These are phyloP conservation scores for Phengaris arion DNA, from an alignment of 2,888 invertebrate species.

Conservation along the genomic window DNA sequence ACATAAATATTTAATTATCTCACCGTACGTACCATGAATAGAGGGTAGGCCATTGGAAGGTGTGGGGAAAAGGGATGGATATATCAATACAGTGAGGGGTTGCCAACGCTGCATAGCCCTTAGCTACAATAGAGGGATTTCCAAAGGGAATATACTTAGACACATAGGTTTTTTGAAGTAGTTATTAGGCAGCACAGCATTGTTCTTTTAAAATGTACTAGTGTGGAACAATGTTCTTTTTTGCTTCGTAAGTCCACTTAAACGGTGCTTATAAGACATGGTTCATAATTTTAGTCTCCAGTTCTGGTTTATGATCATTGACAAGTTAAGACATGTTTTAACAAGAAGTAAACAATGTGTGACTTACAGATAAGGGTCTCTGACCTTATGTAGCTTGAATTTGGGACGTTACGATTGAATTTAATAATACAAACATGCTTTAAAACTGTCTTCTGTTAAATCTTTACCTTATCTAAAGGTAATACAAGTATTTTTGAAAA, in stretches of 20 bases:
- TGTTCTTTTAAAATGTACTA: constrained; percentile 32
- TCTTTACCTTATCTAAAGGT: neutral
- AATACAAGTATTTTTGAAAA: neutral
- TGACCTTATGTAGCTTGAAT: neutral
- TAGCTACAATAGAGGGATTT: constrained; percentile 57
- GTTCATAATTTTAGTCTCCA: neutral
- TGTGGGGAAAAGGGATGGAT: constrained; percentile 61
- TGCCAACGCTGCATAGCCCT: constrained; percentile 59
- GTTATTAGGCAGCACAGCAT: constrained; percentile 37
- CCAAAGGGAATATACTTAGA: constrained; percentile 53
- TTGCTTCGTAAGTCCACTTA: neutral
- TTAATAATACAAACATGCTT: neutral
- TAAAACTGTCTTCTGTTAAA: neutral
- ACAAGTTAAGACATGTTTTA: constrained; percentile 30
- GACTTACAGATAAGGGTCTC: neutral
- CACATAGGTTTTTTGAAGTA: constrained; percentile 43
- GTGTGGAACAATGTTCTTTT: constrained; percentile 24
- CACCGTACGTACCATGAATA: constrained; percentile 63
- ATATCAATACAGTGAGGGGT: constrained; percentile 62
- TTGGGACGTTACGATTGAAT: neutral
- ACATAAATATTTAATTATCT: constrained; percentile 77
- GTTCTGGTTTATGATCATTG: constrained; percentile 16
- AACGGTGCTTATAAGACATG: neutral
- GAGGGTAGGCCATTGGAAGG: constrained; percentile 54
- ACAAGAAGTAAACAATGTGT: constrained; percentile 18